Evolutionary conservation across 2,113 vertebrate species (phyloP).

Genomic region (Aphelocoma coerulescens): DNA sequence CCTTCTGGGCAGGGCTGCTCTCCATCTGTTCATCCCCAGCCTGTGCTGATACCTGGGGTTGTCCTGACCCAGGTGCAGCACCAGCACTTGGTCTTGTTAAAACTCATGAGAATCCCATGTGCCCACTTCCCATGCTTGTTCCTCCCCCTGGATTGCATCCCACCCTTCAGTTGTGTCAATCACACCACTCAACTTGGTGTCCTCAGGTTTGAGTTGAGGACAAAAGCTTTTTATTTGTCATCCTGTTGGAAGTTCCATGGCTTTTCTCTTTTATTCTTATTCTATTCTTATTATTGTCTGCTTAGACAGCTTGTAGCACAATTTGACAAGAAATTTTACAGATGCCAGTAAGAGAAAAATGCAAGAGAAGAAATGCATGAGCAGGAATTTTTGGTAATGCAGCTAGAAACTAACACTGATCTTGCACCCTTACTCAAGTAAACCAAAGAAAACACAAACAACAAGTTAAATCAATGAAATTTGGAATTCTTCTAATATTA

Average conservation of each 20-base stretch:
- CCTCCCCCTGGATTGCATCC: no score
- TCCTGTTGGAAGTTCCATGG: background rate
- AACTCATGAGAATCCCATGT: fast-evolving
- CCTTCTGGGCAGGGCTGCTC: background rate
- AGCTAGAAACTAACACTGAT: background rate
- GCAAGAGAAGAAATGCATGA: background rate
- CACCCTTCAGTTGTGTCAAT: no score
- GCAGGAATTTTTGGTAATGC: background rate
- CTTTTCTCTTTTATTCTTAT: background rate
- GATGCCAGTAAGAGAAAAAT: background rate
- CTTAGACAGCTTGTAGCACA: background rate
- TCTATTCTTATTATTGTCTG: background rate
- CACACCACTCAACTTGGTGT: background rate
- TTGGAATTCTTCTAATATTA: background rate
- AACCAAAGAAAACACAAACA: background rate
- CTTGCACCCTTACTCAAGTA: background rate
- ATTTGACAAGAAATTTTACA: background rate
- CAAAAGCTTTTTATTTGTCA: background rate
- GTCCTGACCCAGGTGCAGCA: fast-evolving
- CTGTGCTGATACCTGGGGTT: fast-evolving
- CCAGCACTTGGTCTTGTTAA: background rate
- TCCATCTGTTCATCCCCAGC: background rate
- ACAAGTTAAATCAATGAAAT: background rate
- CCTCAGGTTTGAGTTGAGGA: background rate
- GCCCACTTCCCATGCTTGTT: fast-evolving